Evolutionary conservation across 2,888 invertebrate genomes (phyloP).

Genomic region (Hartigia nigra): DNA sequence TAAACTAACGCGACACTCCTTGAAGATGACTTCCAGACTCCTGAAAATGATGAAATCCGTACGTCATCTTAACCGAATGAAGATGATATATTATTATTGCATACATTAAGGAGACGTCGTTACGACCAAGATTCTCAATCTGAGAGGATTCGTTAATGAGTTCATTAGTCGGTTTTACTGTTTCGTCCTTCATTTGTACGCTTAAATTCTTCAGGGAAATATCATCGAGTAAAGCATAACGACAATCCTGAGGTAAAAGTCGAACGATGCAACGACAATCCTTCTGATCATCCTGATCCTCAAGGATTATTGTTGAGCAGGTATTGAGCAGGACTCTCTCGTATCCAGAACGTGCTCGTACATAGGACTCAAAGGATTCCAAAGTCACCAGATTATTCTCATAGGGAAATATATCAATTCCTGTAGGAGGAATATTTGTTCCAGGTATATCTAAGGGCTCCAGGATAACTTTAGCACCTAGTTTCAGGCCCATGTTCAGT

Average conservation of each 20-base stretch:
- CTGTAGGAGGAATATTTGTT: neutral
- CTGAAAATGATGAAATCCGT: constrained; percentile 27
- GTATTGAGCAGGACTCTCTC: constrained; percentile 71
- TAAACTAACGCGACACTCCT: constrained; percentile 49
- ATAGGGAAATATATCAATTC: constrained; percentile 67
- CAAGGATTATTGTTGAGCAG: constrained; percentile 56
- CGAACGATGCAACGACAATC: constrained; percentile 37
- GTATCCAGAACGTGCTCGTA: constrained; percentile 65
- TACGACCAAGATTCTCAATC: neutral
- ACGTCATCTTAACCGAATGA: neutral
- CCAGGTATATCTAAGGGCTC: constrained; percentile 58
- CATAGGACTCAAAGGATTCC: constrained; percentile 52
- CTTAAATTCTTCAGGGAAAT: constrained; percentile 25
- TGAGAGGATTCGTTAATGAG: neutral
- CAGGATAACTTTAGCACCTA: constrained; percentile 71
- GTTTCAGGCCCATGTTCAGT: constrained; percentile 68
- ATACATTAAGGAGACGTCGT: neutral
- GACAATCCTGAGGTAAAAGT: constrained; percentile 41
- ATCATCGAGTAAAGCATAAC: constrained; percentile 39
- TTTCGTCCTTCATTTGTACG: constrained; percentile 32
- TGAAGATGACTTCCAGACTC: constrained; percentile 39
- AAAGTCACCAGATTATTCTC: constrained; percentile 31
- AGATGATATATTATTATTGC: neutral
- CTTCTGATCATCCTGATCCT: neutral
- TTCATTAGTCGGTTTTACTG: constrained; percentile 5